Conservation (phyloP, 2,888 invertebrate species). For the Cephus runcator region DNA sequence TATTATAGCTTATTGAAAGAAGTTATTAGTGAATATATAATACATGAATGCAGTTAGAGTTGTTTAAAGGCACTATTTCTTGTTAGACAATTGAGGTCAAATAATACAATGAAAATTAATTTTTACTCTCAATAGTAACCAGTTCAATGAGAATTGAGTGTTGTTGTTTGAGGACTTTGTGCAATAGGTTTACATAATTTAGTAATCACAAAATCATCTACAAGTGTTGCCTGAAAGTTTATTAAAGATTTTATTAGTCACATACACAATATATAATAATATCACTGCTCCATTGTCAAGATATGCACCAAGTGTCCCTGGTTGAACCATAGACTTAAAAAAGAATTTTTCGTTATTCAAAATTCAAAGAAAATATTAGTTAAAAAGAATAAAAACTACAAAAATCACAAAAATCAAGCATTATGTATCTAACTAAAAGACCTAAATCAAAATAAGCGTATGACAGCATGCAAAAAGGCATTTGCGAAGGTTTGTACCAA, state of each 20-base stretch:
- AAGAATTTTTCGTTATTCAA: not conserved
- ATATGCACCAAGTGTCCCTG: not conserved
- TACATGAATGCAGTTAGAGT: not conserved
- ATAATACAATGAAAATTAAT: no score
- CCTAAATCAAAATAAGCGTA: not conserved
- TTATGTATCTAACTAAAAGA: not conserved
- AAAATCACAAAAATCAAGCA: not conserved
- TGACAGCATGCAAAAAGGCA: no score
- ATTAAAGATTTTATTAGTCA: not conserved
- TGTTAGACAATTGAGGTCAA: not conserved
- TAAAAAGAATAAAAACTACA: not conserved
- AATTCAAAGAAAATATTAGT: not conserved
- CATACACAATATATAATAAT: not conserved
- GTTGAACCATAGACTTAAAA: not conserved
- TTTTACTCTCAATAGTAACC: no score
- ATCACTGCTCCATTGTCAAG: not conserved
- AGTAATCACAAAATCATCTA: not conserved
- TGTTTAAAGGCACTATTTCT: not conserved
- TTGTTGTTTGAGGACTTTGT: no score
- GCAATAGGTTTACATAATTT: no score
- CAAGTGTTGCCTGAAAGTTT: not conserved
- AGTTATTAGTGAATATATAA: not conserved
- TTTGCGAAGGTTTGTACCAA: not conserved
- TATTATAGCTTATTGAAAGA: not conserved
- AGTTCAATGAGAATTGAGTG: no score